Conservation (phyloP, 2,113 vertebrate genomes). For the Ptyas mucosa region DNA sequence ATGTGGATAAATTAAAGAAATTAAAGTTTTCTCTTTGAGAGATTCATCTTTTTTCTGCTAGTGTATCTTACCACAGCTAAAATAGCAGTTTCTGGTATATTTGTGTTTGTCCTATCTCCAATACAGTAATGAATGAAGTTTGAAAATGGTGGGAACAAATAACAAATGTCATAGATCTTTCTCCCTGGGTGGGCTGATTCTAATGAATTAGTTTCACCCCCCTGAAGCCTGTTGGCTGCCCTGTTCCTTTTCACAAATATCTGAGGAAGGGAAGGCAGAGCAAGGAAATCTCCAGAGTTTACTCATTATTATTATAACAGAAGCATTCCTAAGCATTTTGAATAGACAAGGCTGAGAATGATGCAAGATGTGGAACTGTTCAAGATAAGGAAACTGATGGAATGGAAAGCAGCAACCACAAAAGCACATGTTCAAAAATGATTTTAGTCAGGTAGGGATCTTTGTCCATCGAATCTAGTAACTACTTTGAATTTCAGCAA, state of each 20-base stretch:
- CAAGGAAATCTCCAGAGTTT: background rate
- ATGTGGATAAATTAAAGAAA: conserved; percentile 27
- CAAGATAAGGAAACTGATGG: background rate
- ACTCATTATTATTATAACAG: background rate
- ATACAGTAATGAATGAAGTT: background rate
- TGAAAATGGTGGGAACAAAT: background rate
- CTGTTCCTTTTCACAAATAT: background rate
- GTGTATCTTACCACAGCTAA: background rate
- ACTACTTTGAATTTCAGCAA: background rate
- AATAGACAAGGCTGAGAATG: background rate
- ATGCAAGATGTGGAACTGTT: background rate
- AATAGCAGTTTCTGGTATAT: background rate
- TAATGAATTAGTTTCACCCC: background rate
- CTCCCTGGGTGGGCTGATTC: background rate
- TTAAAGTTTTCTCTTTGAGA: conserved; percentile 29
- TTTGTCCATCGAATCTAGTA: background rate
- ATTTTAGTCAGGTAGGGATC: background rate
- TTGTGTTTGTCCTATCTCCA: background rate
- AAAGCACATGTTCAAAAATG: background rate
- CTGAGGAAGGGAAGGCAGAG: background rate
- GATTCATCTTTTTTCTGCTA: conserved; percentile 42
- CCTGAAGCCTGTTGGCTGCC: background rate
- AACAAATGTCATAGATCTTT: background rate
- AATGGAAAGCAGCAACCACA: background rate
- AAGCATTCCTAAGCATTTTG: background rate